Percentiles rank a stretch among this genome's conserved stretches.
Conservation (phyloP, 37 sponge, comb jelly and placozoan species). For the Aphrocallistes beatrix region DNA sequence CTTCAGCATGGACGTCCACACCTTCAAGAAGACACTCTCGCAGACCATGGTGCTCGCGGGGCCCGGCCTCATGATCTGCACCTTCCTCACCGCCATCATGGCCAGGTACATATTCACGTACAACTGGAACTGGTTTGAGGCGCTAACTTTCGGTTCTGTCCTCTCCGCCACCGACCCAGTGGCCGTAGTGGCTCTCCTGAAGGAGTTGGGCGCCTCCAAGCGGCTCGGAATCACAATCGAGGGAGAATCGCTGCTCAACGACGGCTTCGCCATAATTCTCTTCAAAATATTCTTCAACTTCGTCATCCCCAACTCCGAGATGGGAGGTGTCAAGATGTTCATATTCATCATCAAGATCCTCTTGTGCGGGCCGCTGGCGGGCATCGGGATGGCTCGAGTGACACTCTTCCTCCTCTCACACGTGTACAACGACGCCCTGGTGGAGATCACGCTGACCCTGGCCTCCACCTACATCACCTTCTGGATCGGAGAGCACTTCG, state of each 20-base stretch:
- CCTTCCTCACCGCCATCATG: conserved; percentile 54
- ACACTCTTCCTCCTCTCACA: conserved; percentile 66
- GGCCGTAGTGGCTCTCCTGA: conserved; percentile 75
- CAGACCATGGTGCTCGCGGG: conserved; percentile 69
- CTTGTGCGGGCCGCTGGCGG: conserved; percentile 65
- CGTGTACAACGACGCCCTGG: conserved; percentile 83
- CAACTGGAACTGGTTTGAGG: conserved; percentile 71
- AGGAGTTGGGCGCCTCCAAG: conserved; percentile 56
- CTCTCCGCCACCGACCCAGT: conserved; percentile 93
- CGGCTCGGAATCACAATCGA: conserved; percentile 74
- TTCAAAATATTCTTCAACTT: conserved; percentile 65
- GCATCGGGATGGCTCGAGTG: conserved; percentile 63
- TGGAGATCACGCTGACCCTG: conserved; percentile 83
- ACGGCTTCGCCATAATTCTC: conserved; percentile 83
- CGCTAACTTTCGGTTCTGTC: conserved; percentile 65
- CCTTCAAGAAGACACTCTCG: conserved; percentile 71
- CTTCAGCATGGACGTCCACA: conserved; percentile 86
- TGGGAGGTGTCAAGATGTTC: background rate
- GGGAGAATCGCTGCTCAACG: conserved; percentile 87
- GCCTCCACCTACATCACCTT: conserved; percentile 80
- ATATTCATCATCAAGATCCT: conserved; percentile 24
- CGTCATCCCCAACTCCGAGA: conserved; percentile 32
- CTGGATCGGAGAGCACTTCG: conserved; percentile 61
- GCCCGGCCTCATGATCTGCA: conserved; percentile 54
- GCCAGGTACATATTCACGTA: conserved; percentile 67